A percentile compares a stretch with the other conserved stretches of the same genome.
Conservation (phyloP, 2,113 vertebrate genomes). For the Circaetus gallicus region DNA sequence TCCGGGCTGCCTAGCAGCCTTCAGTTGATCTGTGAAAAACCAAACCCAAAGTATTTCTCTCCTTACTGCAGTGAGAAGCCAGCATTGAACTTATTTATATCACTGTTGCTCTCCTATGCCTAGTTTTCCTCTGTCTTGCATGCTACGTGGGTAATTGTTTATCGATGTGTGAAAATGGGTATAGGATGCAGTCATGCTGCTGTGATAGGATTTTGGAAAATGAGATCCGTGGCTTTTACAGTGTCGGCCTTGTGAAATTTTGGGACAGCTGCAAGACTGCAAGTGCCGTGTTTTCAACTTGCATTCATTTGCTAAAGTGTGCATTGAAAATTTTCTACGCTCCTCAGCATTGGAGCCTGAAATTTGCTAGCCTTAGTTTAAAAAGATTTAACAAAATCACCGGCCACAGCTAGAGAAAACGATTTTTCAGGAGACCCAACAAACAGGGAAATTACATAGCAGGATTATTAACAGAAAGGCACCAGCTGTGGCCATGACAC, state of each 20-base stretch:
- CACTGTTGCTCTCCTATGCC: not conserved
- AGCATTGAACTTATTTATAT: not conserved
- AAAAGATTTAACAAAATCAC: not conserved
- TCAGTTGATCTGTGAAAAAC: fast-evolving
- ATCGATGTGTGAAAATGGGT: not conserved
- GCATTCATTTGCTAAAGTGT: not conserved
- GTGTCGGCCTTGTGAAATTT: not conserved
- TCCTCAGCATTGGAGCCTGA: not conserved
- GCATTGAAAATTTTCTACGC: not conserved
- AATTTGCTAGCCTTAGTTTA: not conserved
- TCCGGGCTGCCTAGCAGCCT: not conserved
- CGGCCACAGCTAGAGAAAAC: not conserved
- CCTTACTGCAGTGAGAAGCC: not conserved
- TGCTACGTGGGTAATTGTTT: fast-evolving
- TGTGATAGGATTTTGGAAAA: not conserved
- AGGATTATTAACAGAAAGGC: not conserved
- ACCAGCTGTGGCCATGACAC: not conserved
- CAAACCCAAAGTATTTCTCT: not conserved
- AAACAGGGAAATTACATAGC: not conserved
- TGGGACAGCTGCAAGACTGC: not conserved
- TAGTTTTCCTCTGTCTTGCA: not conserved
- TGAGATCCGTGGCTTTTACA: not conserved
- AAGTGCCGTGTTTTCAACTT: not conserved
- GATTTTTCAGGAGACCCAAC: not conserved
- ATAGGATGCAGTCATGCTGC: not conserved